Evolutionary conservation across 2,797 vertebrate genomes (phyloP).

Genomic region (Urocyon cinereoargenteus): DNA sequence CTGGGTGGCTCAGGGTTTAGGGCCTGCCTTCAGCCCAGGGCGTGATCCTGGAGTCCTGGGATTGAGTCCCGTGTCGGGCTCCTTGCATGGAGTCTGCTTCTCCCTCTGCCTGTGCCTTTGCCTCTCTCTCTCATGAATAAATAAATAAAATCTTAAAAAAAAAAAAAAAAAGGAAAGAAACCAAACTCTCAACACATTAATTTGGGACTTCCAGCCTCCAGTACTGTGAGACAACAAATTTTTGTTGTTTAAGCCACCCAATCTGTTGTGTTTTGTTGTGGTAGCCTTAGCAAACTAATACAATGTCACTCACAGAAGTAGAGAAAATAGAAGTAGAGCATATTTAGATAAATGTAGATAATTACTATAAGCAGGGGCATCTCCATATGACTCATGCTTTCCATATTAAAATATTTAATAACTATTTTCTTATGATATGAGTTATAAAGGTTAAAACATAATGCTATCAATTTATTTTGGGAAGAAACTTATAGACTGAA

Average conservation of each 20-base stretch:
- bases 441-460: background rate
- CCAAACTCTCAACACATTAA: background rate
- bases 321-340: background rate
- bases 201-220: background rate
- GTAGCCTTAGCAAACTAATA: background rate
- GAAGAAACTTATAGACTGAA: background rate
- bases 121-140: too few relatives aligned
- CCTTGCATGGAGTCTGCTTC: too few relatives aligned
- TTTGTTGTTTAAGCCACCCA: background rate
- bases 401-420: background rate
- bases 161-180: background rate
- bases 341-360: background rate
- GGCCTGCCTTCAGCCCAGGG: too few relatives aligned
- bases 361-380: background rate
- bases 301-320: background rate
- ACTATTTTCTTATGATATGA: background rate
- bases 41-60: too few relatives aligned
- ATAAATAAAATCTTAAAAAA: too few relatives aligned
- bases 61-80: too few relatives aligned
- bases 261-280: background rate
- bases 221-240: background rate
- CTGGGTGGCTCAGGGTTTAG: too few relatives aligned
- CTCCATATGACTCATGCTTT: background rate
- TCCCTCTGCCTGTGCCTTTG: too few relatives aligned
- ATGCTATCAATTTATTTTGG: background rate